Conservation (phyloP, 2,797 vertebrate species). For the Kryptopterus vitreolus region DNA sequence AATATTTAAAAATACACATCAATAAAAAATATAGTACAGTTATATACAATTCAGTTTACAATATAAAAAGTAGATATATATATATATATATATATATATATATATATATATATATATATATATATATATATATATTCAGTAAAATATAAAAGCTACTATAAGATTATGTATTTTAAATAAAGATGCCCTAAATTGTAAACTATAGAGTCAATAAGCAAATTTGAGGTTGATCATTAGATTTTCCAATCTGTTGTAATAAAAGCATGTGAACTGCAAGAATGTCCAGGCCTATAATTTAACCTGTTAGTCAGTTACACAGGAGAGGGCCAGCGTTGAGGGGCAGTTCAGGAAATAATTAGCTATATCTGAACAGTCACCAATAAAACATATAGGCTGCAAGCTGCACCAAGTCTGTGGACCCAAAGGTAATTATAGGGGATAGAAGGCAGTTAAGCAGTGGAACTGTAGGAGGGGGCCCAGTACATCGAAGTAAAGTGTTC, state of each 20-base stretch:
- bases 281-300: conserved; percentile 68
- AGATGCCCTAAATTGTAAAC: not conserved
- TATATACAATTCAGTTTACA: no score
- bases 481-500: conserved; percentile 50
- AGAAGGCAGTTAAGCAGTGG: conserved; percentile 8
- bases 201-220: not conserved
- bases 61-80: no score
- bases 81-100: no score
- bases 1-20: no score
- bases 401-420: conserved; percentile 65
- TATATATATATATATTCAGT: no score
- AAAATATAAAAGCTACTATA: not conserved
- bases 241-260: conserved; percentile 66
- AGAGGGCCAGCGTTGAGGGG: conserved; percentile 48
- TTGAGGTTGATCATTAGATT: conserved; percentile 51
- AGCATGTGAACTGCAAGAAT: conserved; percentile 64
- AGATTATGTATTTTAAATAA: not conserved
- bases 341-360: conserved; percentile 80
- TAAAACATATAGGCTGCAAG: conserved; percentile 76
- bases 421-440: conserved; percentile 37
- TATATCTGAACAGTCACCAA: conserved; percentile 72
- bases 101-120: no score
- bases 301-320: conserved; percentile 70
- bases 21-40: no score
- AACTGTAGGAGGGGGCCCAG: conserved; percentile 25